Evolutionary conservation across 2,888 invertebrate genomes (phyloP), one percentile per base, ranked within the genome.

Genomic region (Xylota sylvarum): DNA sequence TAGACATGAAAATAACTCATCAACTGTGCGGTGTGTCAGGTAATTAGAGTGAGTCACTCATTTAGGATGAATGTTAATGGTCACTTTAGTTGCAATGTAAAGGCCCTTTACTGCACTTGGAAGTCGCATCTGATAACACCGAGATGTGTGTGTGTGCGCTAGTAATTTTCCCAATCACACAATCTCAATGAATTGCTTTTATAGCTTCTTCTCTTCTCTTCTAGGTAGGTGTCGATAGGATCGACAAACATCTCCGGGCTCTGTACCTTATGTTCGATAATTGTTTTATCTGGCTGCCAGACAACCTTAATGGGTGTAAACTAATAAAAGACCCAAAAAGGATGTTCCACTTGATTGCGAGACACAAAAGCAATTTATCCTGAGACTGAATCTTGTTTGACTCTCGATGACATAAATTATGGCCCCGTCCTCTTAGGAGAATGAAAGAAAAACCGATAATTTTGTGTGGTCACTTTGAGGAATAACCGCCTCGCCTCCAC

Each of bases 271-370:
- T 69, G 58, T 37, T 70, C 43, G 74, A 65, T 85, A 85, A 85
- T 80, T 80, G 74, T 76, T 70, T 85, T 80, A 85, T 76, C 76
- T 67, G 46, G 27, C 55, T 76, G 70, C 52, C 76, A 77, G 85
- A 77, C 81, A 76, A 85, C 81, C 58, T 72, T 81, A 85, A 85
- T 85, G 65, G 76, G 72, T 85, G 85, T 85, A 81, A 81, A 67
- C 60, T 55, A 85, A 85, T 70, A 85, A 85, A 84, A 85, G 46
- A 73, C 60, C 65, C 46, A 79, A 67, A 82, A 84, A 74, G 84
- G 80, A 84, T 64, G 84, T 84, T 80, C 62, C 80, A 80, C 73
- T 84, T 84, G 84, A 84, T 84, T 84, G 73, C 67, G n/a, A 72
- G 55, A 56, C 65, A 58, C 69, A 84, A 43, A 69, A 79, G 56